Base-by-base conservation (phyloP, 2,888 invertebrate species). In the Diarsia mendica region DNA sequence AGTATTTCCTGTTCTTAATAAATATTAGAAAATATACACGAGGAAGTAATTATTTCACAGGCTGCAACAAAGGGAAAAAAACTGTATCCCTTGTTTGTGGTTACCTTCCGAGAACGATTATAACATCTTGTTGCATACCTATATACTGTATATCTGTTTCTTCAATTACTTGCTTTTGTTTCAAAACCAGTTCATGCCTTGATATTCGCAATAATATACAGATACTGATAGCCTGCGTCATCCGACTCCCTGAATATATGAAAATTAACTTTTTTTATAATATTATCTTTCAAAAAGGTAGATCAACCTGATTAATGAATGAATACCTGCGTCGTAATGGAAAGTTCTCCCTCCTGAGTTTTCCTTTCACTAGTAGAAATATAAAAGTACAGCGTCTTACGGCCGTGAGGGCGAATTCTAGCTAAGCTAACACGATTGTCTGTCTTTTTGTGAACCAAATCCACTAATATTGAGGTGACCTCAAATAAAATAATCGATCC, bases 401-500 rank as follows among this genome's bases (percentile, higher is more conserved):
- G 20, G 51, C 67, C 48, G 49, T 48, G 65, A 58, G 20, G 65
- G 39, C 39, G 51, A 69, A 79, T 44, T 68, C 23, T 51, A 64
- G 69, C 20, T 33, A 64, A 67, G 64, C 70, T 71, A 84, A 79
- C 60, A 71, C 60, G 53, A 65, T 74, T 83, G 79, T 79, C 75
- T 71, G 63, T 73, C 66, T 69, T 75, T 76, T 85, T 68, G 55
- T 68, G 74, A 80, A 79, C 67, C 66, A 73, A 87, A 79, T 74
- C 67, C 60, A 77, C 73, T 65, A 78, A 69, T 75, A 80, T 75
- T 65, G 77, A 82, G 86, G 75, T 80, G 80, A 81, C 84, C 80
- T 84, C 74, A 70, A 72, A 58, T 74, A 76, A 72, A 80, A 87
- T 80, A 70, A 77, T 79, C 78, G 77, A 81, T 84, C 77, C 76